Base-by-base conservation (phyloP, 2,113 vertebrate genomes). In the Mellivora capensis region DNA sequence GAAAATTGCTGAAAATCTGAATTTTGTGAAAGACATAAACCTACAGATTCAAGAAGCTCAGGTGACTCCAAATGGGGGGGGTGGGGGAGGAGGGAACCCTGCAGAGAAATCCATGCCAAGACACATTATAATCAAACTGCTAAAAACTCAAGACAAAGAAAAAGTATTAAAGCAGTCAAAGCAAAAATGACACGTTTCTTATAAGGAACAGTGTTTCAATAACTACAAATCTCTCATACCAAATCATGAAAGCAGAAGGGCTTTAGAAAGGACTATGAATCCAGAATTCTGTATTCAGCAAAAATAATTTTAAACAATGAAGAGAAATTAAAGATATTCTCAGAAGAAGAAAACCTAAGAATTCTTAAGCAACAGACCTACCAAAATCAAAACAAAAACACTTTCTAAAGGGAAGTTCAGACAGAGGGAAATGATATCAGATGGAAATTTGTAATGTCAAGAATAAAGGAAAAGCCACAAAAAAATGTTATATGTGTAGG, bases 51-150 rank as follows among this genome's bases (percentile, higher is more conserved):
- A 79, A 85, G 54, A 88, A 93, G 21, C 27, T 67, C 7, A 37
- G 54, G 11, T 6, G 37, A 71, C 21, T 77, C 42, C 79, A 88
- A 87, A 87, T 11, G 18, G 27, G 47, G 27, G 47, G 15, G 0
- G 6, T 4, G 4, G 0, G 2, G 0, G 14, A 6, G 7, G 0
- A 8, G 1, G 3, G 18, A 61, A 59, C 42, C 3, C n/a, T 52
- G 54, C 42, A 64, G 37, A 91, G 61, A 91, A 89, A 54, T 61
- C 44, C 27, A 61, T 84, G 54, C 39, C 44, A 47, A 80, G 76
- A 59, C 27, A 54, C 25, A 71, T 62, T 11, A 44, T 91, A 83
- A 87, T 25, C 49, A 47, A 87, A 79, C 8, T 80, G 10, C 31
- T 86, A 9, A 69, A 69, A 96, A 74, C 9, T 86, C 71, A 90